A percentile compares a stretch with the other conserved stretches of the same genome.
Evolutionary conservation across 2,113 vertebrate species (phyloP).

Genomic region (Hypomesus transpacificus): DNA sequence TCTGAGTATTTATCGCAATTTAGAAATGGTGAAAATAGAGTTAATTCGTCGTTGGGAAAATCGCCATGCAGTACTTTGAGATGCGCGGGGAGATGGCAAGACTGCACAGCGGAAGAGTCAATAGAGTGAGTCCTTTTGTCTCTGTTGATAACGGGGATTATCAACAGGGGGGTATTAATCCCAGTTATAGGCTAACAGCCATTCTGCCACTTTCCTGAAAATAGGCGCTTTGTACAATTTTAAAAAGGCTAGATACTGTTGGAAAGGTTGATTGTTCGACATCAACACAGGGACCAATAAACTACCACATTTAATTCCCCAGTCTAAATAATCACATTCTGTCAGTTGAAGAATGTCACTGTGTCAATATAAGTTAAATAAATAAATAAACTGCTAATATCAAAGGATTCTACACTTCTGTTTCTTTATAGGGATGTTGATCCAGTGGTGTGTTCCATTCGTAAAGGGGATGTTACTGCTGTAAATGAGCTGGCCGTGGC

Average conservation of each 20-base stretch:
- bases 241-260: too few species aligned
- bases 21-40: conserved; percentile 69
- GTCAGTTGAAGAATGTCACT: too few species aligned
- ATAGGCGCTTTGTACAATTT: too few species aligned
- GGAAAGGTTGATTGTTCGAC: too few species aligned
- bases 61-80: conserved; percentile 37
- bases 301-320: too few species aligned
- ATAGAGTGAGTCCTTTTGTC: conserved; percentile 78
- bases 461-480: conserved; percentile 70
- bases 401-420: neutral
- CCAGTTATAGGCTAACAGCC: too few species aligned
- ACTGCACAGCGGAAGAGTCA: conserved; percentile 62
- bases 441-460: conserved; percentile 55
- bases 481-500: conserved; percentile 74
- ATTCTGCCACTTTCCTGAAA: too few species aligned
- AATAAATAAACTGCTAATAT: neutral
- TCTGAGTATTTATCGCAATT: conserved; percentile 89
- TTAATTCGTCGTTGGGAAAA: conserved; percentile 20
- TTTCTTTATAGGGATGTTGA: conserved; percentile 48
- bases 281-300: too few species aligned
- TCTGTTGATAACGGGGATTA: neutral
- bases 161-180: too few species aligned
- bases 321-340: too few species aligned
- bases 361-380: too few species aligned
- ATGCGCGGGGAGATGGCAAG: conserved; percentile 68